phyloP scores from a whole-genome alignment of 2,797 vertebrate species.

The Eleutherodactylus coqui region DNA sequence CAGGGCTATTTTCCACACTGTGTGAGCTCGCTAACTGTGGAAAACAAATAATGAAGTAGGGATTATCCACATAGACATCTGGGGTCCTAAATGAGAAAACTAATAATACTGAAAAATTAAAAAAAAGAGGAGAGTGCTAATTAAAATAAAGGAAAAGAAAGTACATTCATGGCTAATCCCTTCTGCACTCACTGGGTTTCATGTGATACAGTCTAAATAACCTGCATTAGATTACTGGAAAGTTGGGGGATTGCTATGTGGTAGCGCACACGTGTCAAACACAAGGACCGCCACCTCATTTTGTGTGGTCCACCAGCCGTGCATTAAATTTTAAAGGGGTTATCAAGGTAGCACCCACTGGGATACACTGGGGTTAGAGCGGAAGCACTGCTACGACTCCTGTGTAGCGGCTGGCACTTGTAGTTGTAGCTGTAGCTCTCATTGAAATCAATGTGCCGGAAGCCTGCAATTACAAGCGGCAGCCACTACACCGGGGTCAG shows the following conservation, averaged over 20 bases:
- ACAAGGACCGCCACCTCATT: too few species aligned
- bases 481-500: too few species aligned
- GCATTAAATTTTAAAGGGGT: too few species aligned
- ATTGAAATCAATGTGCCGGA: too few species aligned
- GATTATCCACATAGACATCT: conserved; percentile 59
- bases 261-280: too few species aligned
- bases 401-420: too few species aligned
- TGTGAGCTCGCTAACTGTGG: conserved; percentile 57
- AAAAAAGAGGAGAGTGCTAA: conserved; percentile 51
- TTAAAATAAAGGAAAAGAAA: conserved; percentile 52
- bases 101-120: conserved; percentile 58
- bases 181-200: conserved; percentile 5
- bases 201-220: conserved; percentile 35
- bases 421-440: too few species aligned
- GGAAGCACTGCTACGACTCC: too few species aligned
- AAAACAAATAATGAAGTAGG: conserved; percentile 61
- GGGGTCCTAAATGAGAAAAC: conserved; percentile 49
- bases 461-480: too few species aligned
- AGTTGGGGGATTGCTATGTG: background rate
- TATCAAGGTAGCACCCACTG: too few species aligned
- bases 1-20: conserved; percentile 60
- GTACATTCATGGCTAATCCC: conserved; percentile 51
- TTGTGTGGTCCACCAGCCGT: too few species aligned
- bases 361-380: too few species aligned
- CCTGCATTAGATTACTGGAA: conserved; percentile 45